phyloP scores from a whole-genome alignment of 2,797 vertebrate species.

The Dermochelys coriacea region DNA sequence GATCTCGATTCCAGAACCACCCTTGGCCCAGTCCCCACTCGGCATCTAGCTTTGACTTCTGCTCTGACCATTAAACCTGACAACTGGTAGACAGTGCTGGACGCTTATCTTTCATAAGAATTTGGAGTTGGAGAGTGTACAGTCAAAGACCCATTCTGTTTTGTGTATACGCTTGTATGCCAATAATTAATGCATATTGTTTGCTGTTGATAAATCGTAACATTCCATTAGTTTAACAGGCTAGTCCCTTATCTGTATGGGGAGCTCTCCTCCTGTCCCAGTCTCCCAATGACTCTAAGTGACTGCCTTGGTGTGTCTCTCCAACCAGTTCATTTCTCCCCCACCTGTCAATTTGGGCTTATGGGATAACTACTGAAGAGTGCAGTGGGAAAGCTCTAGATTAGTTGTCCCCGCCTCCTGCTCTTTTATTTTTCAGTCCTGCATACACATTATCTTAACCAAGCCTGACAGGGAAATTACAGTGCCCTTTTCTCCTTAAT shows the following conservation, averaged over 20 bases:
- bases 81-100: not conserved
- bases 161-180: not conserved
- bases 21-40: not conserved
- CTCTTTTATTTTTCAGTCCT: not conserved
- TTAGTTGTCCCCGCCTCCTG: not conserved
- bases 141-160: not conserved
- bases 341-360: not conserved
- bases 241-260: not conserved
- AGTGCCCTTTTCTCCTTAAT: not conserved
- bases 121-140: not conserved
- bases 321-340: not conserved
- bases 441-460: not conserved
- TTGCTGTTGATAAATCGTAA: not conserved
- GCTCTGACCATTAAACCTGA: not conserved
- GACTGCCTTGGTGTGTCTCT: not conserved
- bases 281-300: not conserved
- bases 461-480: not conserved
- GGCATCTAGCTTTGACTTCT: not conserved
- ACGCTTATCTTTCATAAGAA: rapidly evolving
- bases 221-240: not conserved
- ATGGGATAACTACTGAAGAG: not conserved
- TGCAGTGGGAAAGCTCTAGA: not conserved
- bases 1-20: not conserved
- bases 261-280: not conserved
- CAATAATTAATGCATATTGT: not conserved